Base-by-base conservation (phyloP, 1,140 invertebrate genomes). In the Drosophila lowei region DNA sequence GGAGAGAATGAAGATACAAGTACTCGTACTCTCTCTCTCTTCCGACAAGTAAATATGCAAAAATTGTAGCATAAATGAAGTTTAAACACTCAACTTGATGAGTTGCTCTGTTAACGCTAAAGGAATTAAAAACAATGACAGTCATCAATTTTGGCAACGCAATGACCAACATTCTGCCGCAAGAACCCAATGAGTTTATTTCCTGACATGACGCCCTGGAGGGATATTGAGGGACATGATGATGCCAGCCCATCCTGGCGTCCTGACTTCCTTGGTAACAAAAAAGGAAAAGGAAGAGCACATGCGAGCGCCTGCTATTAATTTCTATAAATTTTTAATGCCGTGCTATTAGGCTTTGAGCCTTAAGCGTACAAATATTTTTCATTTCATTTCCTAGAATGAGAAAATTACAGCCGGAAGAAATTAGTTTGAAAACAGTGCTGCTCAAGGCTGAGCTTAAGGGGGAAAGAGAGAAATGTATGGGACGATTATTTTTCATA, bases 51-150 rank as follows among this genome's bases (percentile, higher is more conserved):
- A 66, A 74, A 74, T 75, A 74, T 75, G 61, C 61, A 59, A 74
- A 74, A 67, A 43, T 42, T 44, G 61, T 57, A 62, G 62, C 67
- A 86, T 79, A 80, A 84, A 77, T 73, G 57, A 73, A 84, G 85
- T 80, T 84, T 85, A 77, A 86, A 86, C 77, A 86, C 81, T 86
- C 64, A 86, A 70, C 81, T 85, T 86, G 80, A 85, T 85, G 80
- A 80, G 80, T 86, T 86, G 80, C 81, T 38, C 34, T 75, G 81
- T 80, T 86, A 80, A 80, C 67, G 81, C 58, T 71, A 72, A 79
- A 85, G 52, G 64, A 85, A 85, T 85, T 86, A 85, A 85, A 85
- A 85, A 60, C 80, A 86, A 86, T 80, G 79, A 63, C 55, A 55
- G 47, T 73, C 81, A 85, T 86, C 81, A 86, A 85, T 85, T 85